Evolutionary conservation across 2,113 vertebrate genomes (phyloP).

Genomic region (Agapornis roseicollis): DNA sequence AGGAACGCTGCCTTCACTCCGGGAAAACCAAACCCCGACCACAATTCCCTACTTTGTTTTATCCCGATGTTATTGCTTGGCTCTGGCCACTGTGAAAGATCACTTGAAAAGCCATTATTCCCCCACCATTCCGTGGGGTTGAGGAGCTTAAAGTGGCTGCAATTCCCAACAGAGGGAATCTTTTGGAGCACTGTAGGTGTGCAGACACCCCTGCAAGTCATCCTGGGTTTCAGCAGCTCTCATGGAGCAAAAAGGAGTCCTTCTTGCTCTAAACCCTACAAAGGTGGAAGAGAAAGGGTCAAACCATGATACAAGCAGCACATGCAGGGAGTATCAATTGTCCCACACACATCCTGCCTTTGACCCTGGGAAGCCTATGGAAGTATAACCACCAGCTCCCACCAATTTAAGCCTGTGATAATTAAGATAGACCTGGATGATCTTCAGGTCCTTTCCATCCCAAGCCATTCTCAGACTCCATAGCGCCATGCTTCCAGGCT

Average conservation of each 20-base stretch:
- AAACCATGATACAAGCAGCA: no score
- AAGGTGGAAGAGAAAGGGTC: rapidly evolving
- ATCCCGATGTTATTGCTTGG: not conserved
- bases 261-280: rapidly evolving
- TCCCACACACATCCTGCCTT: not conserved
- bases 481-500: not conserved
- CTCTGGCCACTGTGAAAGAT: not conserved
- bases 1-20: not conserved
- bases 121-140: not conserved
- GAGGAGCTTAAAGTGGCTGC: not conserved
- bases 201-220: not conserved
- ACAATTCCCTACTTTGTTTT: not conserved
- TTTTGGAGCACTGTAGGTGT: rapidly evolving
- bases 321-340: not conserved
- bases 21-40: not conserved
- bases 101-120: not conserved
- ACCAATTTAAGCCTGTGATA: not conserved
- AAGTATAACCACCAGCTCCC: not conserved
- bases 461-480: not conserved
- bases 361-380: not conserved
- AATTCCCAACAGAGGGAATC: rapidly evolving
- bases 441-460: not conserved
- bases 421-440: not conserved
- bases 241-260: not conserved
- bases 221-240: not conserved